Evolutionary conservation across 2,888 invertebrate species (phyloP), one percentile per base, ranked within the genome.

Genomic region (Pristionchus mayeri): DNA sequence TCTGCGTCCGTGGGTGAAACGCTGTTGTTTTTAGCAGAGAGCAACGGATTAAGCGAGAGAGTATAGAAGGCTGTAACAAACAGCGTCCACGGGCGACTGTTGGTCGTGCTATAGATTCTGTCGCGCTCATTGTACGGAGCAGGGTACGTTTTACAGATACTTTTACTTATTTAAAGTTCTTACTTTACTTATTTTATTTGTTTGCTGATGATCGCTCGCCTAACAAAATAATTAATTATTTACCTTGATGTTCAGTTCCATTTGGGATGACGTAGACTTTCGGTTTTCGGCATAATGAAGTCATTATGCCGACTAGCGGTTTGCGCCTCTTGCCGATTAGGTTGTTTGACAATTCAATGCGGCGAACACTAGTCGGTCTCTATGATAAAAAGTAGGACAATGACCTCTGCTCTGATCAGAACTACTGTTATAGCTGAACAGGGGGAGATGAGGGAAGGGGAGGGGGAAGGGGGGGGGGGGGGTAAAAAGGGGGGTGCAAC

Each of bases 351-450:
- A 63, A 34, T 34, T 34, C 63, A 63, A 30, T 63, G 60, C 18
- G 60, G 30, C n/a, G 27, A 63, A 63, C 63, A 63, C 63, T 63
- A 63, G 57, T 18, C 13, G 11, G 0, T 63, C 60, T 63, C 60
- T 63, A 18, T 63, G 63, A 63, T 63, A 63, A 63, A 63, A 63
- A 63, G 63, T 63, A 63, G 63, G 63, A 63, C 34, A 37, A 63
- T 37, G 63, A 63, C 63, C 63, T 63, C 60, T 27, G 1, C 30
- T 54, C 21, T 16, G n/a, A 24, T 60, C 30, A 60, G 30, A 34
- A 1, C 34, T 1, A 34, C 44, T 44, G 44, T 34, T 37, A 37
- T 4, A 24, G 34, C 63, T 34, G 63, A 63, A 63, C 63, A 34
- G 30, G 9, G 34, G 1, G 63, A 37, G 34, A n/a, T 24, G 54